A percentile compares a stretch with the other conserved stretches of the same genome.
These are phyloP conservation scores for Lasius platythorax DNA, from an alignment of 2,888 invertebrate species.

Conservation along the genomic window DNA sequence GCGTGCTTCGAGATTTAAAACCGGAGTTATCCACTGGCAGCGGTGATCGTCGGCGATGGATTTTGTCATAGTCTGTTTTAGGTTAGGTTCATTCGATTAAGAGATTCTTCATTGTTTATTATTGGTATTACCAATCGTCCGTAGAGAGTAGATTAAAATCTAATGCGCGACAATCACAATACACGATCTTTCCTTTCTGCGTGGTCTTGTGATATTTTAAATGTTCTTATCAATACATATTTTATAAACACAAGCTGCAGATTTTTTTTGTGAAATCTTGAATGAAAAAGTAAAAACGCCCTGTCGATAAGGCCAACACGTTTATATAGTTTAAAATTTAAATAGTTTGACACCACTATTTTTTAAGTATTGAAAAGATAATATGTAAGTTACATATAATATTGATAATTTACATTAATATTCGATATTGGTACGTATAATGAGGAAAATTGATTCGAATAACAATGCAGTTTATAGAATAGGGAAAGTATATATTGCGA, in stretches of 20 bases:
- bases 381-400: background rate
- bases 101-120: constrained; percentile 44
- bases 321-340: background rate
- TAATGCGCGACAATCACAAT: constrained; percentile 55
- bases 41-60: constrained; percentile 44
- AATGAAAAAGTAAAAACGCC: background rate
- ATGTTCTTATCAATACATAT: background rate
- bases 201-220: background rate
- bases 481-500: background rate
- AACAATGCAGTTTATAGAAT: background rate
- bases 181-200: background rate
- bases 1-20: background rate
- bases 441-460: background rate
- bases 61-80: constrained; percentile 71
- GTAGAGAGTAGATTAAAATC: constrained; percentile 61
- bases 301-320: too few species aligned
- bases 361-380: background rate
- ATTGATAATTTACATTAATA: background rate
- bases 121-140: constrained; percentile 49
- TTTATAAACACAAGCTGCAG: background rate
- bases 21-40: background rate
- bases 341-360: background rate
- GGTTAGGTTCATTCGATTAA: constrained; percentile 63
- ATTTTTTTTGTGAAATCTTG: background rate
- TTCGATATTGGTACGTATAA: background rate